Conservation (phyloP, 2,797 vertebrate genomes). For the Aeoliscus strigatus region DNA sequence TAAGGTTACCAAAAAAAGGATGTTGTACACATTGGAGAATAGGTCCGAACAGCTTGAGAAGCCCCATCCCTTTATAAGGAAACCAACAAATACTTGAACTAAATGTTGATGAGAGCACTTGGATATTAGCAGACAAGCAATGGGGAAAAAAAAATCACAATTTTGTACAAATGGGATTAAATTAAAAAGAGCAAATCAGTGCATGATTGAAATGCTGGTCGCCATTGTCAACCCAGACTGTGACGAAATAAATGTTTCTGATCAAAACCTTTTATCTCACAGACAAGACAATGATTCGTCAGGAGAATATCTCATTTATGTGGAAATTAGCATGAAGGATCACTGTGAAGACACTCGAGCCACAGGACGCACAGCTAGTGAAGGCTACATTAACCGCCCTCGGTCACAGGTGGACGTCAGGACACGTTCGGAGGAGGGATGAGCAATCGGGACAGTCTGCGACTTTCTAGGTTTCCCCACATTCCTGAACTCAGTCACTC, state of each 20-base stretch:
- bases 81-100: slow-evolving; percentile 7
- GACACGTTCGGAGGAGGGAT: too few species aligned
- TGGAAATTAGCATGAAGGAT: slow-evolving; percentile 15
- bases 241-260: slow-evolving; percentile 16
- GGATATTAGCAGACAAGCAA: slow-evolving; percentile 8
- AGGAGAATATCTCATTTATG: slow-evolving; percentile 6
- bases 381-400: slow-evolving; percentile 32
- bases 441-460: too few species aligned
- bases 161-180: slow-evolving; percentile 27
- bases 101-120: slow-evolving; percentile 1
- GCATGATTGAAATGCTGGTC: slow-evolving; percentile 22
- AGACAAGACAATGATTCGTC: slow-evolving; percentile 9
- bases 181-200: slow-evolving; percentile 32
- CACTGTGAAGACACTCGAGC: slow-evolving; percentile 23
- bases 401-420: slow-evolving; percentile 5
- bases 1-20: background rate
- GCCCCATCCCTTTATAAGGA: background rate
- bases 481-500: slow-evolving; percentile 29
- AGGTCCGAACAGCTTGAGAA: slow-evolving; percentile 19
- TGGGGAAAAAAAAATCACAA: slow-evolving; percentile 2
- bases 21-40: slow-evolving; percentile 12
- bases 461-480: background rate
- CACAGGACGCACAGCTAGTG: slow-evolving; percentile 28
- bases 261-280: slow-evolving; percentile 12
- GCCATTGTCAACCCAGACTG: slow-evolving; percentile 6